Base-by-base conservation (phyloP, 1,140 invertebrate species). In the Batillaria attramentaria region DNA sequence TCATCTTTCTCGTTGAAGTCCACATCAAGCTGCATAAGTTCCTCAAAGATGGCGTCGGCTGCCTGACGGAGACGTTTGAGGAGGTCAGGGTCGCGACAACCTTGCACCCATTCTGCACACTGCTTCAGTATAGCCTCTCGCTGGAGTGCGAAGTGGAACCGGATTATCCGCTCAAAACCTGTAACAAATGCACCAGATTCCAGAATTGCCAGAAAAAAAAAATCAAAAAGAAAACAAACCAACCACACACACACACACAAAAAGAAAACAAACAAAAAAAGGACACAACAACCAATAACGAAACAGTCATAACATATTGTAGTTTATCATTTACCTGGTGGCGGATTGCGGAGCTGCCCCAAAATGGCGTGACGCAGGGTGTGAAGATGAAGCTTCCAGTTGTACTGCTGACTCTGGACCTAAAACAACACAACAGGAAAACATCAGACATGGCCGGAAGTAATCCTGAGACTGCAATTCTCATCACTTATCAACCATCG, bases 291-390 rank as follows among this genome's bases (percentile, higher is more conserved):
- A 60, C 8, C 69, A 70, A 20, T 46, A 24, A 13, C 13, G n/a
- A 50, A 31, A 3, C 1, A 31, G 50, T 35, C 18, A n/a, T 66
- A 24, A 69, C 33, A 1, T n/a, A 35, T 69, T 8, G 5, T 31
- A 1, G n/a, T 33, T 74, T 79, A 60, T 57, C n/a, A n/a, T 35
- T 50, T 41, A 83, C 81, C 81, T 77, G 81, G 43, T 31, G 79
- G 79, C 6, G 81, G 81, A 24, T 78, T 70, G 5, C 60, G 33
- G 5, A 83, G 72, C 35, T 80, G 74, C 6, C 79, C 79, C 70
- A 83, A 68, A 2, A 83, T 72, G n/a, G 81, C 81, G 69, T 83
- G 79, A 35, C 81, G 79, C 60, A 83, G 31, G 24, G 79, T 83
- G 20, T 77, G 46, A 31, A 83, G 65, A 4, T 76, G 72, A n/a